phyloP scores from a whole-genome alignment of 2,888 invertebrate species.

The Lasioglossum morio region DNA sequence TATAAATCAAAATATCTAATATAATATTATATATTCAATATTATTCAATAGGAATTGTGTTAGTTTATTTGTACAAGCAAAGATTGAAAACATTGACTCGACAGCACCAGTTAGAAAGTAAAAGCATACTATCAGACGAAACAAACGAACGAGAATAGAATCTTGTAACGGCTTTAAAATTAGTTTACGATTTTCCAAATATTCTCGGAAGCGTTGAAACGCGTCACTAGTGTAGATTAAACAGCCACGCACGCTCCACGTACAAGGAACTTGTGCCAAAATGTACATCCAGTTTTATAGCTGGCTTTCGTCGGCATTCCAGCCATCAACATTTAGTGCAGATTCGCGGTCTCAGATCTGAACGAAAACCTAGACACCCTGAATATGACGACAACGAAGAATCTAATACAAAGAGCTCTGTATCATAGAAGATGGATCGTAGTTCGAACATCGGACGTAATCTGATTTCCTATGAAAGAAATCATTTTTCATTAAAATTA shows the following conservation, averaged over 20 bases:
- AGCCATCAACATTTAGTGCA: not conserved
- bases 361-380: no score
- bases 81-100: not conserved
- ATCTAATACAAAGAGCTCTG: no score
- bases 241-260: not conserved
- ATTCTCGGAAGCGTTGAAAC: not conserved
- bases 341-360: not conserved
- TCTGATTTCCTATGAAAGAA: no score
- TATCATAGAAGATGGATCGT: not conserved
- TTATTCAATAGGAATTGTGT: not conserved
- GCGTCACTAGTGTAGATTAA: not conserved
- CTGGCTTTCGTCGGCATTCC: not conserved
- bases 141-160: constrained; percentile 9
- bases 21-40: no score
- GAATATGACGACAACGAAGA: no score
- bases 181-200: not conserved
- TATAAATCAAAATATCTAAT: no score
- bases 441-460: no score
- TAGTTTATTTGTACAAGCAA: not conserved
- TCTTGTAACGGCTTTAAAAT: not conserved
- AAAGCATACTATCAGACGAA: not conserved
- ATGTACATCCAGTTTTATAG: not conserved
- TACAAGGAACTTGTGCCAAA: not conserved
- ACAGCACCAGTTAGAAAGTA: not conserved
- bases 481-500: no score